Evolutionary conservation across 2,888 invertebrate genomes (phyloP).

Genomic region (Syrista parreyssii): DNA sequence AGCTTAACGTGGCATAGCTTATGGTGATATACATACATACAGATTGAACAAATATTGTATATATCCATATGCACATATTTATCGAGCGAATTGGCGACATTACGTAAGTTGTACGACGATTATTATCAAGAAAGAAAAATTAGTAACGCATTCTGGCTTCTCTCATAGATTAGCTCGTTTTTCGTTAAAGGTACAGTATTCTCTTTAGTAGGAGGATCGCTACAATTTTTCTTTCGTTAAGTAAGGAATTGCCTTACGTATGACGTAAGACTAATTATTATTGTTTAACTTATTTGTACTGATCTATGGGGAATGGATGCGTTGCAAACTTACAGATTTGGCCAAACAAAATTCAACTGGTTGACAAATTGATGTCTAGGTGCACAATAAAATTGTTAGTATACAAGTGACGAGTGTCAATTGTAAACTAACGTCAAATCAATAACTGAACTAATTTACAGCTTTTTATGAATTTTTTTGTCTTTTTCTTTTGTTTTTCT

Average conservation of each 20-base stretch:
- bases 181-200: slow-evolving; percentile 41
- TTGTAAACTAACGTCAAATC: too few species aligned
- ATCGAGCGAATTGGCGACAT: slow-evolving; percentile 31
- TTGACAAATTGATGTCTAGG: too few species aligned
- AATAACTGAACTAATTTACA: neutral
- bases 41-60: slow-evolving; percentile 12
- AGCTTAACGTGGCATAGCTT: neutral
- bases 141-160: slow-evolving; percentile 32
- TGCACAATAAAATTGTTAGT: too few species aligned
- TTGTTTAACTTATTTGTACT: slow-evolving; percentile 51
- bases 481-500: slow-evolving; percentile 16
- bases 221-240: slow-evolving; percentile 35
- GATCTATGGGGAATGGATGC: slow-evolving; percentile 44
- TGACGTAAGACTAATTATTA: slow-evolving; percentile 30
- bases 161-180: slow-evolving; percentile 25
- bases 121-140: slow-evolving; percentile 37
- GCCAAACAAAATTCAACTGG: slow-evolving; percentile 7
- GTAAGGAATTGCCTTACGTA: slow-evolving; percentile 32
- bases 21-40: too few species aligned
- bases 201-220: slow-evolving; percentile 38
- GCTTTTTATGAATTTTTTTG: too few species aligned
- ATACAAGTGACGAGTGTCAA: too few species aligned
- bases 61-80: slow-evolving; percentile 22
- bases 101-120: slow-evolving; percentile 42
- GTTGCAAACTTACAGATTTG: slow-evolving; percentile 26